These are phyloP conservation scores for Acleris cristana DNA, from an alignment of 2,888 invertebrate genomes.

Conservation along the genomic window DNA sequence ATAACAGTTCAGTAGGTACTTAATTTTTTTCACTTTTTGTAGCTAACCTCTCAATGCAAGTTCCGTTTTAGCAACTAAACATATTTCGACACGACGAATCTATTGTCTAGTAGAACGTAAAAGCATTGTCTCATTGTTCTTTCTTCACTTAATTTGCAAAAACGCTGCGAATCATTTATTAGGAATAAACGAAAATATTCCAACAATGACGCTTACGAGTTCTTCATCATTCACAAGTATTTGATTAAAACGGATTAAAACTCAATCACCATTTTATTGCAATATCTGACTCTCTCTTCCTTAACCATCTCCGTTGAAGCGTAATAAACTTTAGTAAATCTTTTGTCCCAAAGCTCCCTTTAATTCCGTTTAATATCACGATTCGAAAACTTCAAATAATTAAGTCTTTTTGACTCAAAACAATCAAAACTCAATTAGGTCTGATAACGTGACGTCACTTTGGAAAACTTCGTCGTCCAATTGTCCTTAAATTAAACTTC, in stretches of 20 bases:
- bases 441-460: slow-evolving; percentile 53
- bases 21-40: no score
- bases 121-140: no score
- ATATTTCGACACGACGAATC: no score
- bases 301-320: slow-evolving; percentile 8
- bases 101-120: no score
- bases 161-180: background rate
- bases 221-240: background rate
- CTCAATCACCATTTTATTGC: slow-evolving; percentile 25
- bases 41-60: no score
- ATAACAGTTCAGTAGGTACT: no score
- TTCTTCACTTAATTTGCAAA: no score
- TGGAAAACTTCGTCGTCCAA: slow-evolving; percentile 46
- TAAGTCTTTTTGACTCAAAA: slow-evolving; percentile 68
- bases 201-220: background rate
- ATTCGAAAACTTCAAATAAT: slow-evolving; percentile 66
- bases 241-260: slow-evolving; percentile 14
- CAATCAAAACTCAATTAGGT: slow-evolving; percentile 76
- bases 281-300: slow-evolving; percentile 15
- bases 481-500: slow-evolving; percentile 55
- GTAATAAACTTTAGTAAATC: slow-evolving; percentile 21
- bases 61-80: no score
- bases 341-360: slow-evolving; percentile 3
- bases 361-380: slow-evolving; percentile 1
- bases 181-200: background rate